A percentile compares a stretch with the other conserved stretches of the same genome.
These are phyloP conservation scores for Anoplophora glabripennis DNA, from an alignment of 1,140 invertebrate species.

Conservation along the genomic window DNA sequence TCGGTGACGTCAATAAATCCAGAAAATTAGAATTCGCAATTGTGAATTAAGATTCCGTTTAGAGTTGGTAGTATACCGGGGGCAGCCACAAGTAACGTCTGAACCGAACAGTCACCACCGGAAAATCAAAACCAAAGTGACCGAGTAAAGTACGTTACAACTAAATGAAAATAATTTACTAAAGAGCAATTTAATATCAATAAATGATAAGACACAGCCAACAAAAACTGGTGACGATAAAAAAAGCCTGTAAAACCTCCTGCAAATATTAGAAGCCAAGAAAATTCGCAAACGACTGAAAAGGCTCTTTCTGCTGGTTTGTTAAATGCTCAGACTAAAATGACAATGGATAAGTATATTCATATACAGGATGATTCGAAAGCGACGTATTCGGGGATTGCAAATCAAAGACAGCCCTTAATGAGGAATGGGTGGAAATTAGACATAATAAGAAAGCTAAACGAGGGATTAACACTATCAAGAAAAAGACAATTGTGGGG, in stretches of 20 bases:
- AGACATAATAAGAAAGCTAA: slow-evolving; percentile 1
- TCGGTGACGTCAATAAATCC: too few species aligned
- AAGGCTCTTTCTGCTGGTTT: slow-evolving; percentile 3
- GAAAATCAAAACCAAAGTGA: too few species aligned
- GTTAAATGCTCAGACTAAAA: slow-evolving; percentile 6
- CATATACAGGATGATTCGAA: slow-evolving; percentile 7
- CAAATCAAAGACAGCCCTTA: too few species aligned
- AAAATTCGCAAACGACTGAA: slow-evolving; percentile 2
- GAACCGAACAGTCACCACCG: too few species aligned
- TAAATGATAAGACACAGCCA: not conserved
- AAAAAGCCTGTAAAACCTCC: slow-evolving; percentile 1
- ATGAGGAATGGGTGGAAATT: too few species aligned
- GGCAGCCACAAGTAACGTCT: too few species aligned
- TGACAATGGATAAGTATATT: slow-evolving; percentile 11
- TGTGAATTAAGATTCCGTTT: too few species aligned
- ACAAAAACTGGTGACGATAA: not conserved
- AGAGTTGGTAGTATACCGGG: too few species aligned
- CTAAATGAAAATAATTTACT: slow-evolving; percentile 4
- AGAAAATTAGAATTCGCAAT: too few species aligned
- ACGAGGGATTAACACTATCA: not conserved
- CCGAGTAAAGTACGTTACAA: too few species aligned
- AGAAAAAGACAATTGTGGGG: not conserved
- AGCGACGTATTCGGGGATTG: too few species aligned
- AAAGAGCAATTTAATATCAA: not conserved
- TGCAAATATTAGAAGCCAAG: not conserved